Percentiles rank a stretch among this genome's conserved stretches.
Conservation (phyloP, 2,797 vertebrate genomes). For the Chrosomus eos region DNA sequence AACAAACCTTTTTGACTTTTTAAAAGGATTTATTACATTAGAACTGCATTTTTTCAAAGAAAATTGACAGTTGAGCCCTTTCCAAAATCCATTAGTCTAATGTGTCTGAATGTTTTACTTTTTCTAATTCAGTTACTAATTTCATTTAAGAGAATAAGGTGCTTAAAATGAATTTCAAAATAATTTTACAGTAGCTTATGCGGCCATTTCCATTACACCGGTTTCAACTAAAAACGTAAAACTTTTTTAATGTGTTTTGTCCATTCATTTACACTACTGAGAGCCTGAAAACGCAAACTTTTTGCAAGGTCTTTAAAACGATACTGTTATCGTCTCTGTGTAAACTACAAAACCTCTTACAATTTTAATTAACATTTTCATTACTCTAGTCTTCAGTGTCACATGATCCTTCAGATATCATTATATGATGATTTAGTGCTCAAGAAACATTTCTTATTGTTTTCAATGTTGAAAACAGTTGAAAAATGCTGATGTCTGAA, state of each 20-base stretch:
- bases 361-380: not conserved
- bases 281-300: not conserved
- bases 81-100: not conserved
- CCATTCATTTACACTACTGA: not conserved
- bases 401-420: not conserved
- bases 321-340: not conserved
- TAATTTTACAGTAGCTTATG: too few species aligned
- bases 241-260: not conserved
- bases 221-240: too few species aligned
- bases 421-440: not conserved
- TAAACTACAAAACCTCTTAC: not conserved
- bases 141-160: not conserved
- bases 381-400: not conserved
- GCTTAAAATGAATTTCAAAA: not conserved
- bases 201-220: too few species aligned
- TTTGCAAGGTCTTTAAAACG: not conserved
- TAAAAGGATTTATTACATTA: not conserved
- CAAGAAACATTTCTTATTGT: not conserved
- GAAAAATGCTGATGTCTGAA: too few species aligned
- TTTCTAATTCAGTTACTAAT: too few species aligned
- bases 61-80: not conserved
- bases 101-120: not conserved
- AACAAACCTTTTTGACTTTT: not conserved
- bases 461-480: not conserved
- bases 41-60: not conserved